phyloP scores from a whole-genome alignment of 2,888 invertebrate species.

The Adelphocoris suturalis region DNA sequence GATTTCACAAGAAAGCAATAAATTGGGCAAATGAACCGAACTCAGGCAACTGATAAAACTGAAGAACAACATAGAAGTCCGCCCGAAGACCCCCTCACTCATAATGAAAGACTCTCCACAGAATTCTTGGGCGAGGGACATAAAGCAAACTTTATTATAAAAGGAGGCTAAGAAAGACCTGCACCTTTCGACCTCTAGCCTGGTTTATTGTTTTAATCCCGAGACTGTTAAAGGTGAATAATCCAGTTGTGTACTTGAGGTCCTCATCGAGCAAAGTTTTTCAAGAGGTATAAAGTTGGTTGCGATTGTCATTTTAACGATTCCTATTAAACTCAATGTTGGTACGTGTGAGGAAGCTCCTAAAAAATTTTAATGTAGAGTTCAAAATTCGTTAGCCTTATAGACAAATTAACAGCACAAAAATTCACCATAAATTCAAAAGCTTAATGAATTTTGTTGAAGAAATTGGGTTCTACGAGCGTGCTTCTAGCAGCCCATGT shows the following conservation, averaged over 20 bases:
- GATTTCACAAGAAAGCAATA: conserved; percentile 21
- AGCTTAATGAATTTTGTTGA: too few species aligned
- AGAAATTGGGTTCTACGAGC: too few species aligned
- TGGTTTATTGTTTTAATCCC: conserved; percentile 6
- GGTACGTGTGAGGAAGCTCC: too few species aligned
- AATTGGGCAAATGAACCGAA: conserved; percentile 12
- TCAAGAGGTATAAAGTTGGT: not conserved
- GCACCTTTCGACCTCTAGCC: not conserved
- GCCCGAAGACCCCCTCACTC: not conserved
- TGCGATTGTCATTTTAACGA: not conserved
- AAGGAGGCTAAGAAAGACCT: not conserved
- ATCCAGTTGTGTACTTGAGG: not conserved
- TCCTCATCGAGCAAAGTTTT: not conserved
- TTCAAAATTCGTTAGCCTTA: too few species aligned
- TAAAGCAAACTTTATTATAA: not conserved
- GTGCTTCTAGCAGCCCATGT: too few species aligned
- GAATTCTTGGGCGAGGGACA: conserved; percentile 5
- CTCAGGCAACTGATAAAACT: conserved; percentile 26
- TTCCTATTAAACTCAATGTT: not conserved
- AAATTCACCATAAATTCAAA: too few species aligned
- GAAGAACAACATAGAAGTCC: not conserved
- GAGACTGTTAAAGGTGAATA: conserved; percentile 19
- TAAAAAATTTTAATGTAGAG: too few species aligned
- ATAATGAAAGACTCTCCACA: conserved; percentile 5
- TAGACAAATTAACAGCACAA: too few species aligned